Evolutionary conservation across 2,888 invertebrate species (phyloP).

Genomic region (Apamea epomidion): DNA sequence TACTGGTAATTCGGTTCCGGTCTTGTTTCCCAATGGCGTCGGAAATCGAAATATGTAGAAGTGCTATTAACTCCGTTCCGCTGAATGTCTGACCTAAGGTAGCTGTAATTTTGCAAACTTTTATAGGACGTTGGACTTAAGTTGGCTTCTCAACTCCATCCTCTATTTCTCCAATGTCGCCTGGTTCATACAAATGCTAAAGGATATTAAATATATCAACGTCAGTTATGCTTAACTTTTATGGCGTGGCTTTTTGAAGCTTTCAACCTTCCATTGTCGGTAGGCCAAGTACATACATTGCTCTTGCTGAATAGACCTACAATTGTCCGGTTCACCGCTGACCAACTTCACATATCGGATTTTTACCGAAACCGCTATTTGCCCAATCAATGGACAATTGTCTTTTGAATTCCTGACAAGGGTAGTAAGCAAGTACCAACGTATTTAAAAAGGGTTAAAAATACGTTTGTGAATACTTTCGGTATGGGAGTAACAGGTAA

Average conservation of each 20-base stretch:
- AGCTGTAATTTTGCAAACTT: neutral
- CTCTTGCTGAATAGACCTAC: neutral
- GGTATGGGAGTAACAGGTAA: conserved; percentile 18
- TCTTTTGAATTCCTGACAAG: conserved; percentile 3
- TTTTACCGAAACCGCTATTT: conserved; percentile 17
- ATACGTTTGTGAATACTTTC: neutral
- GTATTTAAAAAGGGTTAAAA: conserved; percentile 5
- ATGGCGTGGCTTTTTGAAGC: neutral
- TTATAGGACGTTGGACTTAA: neutral
- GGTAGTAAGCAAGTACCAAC: neutral
- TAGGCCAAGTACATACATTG: neutral
- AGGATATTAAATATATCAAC: neutral
- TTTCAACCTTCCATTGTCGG: neutral
- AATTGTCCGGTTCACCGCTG: neutral
- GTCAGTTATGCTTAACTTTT: neutral
- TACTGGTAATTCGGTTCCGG: conserved; percentile 5
- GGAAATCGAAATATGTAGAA: neutral
- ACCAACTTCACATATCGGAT: neutral
- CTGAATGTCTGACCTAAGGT: neutral
- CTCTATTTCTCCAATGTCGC: neutral
- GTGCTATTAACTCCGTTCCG: neutral
- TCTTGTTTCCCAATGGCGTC: neutral
- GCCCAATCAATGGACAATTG: conserved; percentile 16
- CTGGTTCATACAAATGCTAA: neutral
- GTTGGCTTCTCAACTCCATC: neutral